A percentile compares a stretch with the other conserved stretches of the same genome.
Conservation (phyloP, 2,888 invertebrate genomes). For the Carcina quercana region DNA sequence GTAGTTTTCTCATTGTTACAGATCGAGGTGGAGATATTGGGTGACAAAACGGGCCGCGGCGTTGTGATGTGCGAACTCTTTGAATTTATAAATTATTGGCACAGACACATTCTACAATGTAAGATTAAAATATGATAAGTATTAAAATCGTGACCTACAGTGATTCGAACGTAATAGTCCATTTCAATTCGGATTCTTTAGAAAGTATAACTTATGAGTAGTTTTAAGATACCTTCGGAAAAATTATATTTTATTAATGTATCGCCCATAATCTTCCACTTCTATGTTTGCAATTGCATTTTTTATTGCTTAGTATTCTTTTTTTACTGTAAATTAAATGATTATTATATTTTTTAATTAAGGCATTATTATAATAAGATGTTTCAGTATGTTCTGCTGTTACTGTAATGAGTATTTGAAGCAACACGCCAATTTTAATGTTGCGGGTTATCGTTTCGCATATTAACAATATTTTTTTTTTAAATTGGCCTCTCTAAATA, state of each 20-base stretch:
- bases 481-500: slow-evolving; percentile 69
- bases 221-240: too few relatives aligned
- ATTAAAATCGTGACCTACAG: too few relatives aligned
- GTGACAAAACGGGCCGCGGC: too few relatives aligned
- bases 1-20: too few relatives aligned
- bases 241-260: background rate
- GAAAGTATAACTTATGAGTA: too few relatives aligned
- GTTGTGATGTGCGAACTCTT: too few relatives aligned
- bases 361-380: slow-evolving; percentile 45
- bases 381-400: slow-evolving; percentile 37
- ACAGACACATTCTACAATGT: too few relatives aligned
- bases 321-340: slow-evolving; percentile 35
- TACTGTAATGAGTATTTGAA: slow-evolving; percentile 29
- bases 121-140: background rate
- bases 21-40: too few relatives aligned
- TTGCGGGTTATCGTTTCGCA: slow-evolving; percentile 41
- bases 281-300: slow-evolving; percentile 37
- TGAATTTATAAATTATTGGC: too few relatives aligned
- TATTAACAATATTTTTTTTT: slow-evolving; percentile 47
- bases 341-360: slow-evolving; percentile 37
- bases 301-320: slow-evolving; percentile 52
- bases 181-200: slow-evolving; percentile 14
- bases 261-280: slow-evolving; percentile 48
- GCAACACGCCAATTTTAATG: slow-evolving; percentile 46
- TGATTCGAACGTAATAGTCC: slow-evolving; percentile 49